phyloP scores from a whole-genome alignment of 2,888 invertebrate genomes.

The Drosophila kuntzei region DNA sequence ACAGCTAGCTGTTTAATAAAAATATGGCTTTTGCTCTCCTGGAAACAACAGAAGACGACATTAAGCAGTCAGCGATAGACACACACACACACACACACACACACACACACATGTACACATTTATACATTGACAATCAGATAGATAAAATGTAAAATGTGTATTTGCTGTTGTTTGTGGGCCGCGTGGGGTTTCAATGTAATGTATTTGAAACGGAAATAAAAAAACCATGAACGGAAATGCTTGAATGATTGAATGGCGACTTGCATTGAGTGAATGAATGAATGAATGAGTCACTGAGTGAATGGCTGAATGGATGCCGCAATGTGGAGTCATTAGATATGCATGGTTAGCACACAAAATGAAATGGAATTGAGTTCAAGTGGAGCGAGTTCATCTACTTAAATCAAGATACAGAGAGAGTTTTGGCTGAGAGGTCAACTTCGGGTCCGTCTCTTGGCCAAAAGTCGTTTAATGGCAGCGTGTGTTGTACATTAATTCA shows the following conservation, averaged over 20 bases:
- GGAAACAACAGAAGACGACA: slow-evolving; percentile 29
- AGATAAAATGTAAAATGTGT: slow-evolving; percentile 24
- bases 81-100: slow-evolving; percentile 4
- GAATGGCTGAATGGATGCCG: slow-evolving; percentile 56
- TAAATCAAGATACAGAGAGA: slow-evolving; percentile 1
- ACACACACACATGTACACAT: slow-evolving; percentile 10
- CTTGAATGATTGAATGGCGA: slow-evolving; percentile 64
- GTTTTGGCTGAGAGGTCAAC: neutral
- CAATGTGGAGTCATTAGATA: slow-evolving; percentile 75
- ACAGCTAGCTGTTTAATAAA: too few species aligned
- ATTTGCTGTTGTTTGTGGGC: slow-evolving; percentile 43
- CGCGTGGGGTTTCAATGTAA: slow-evolving; percentile 54
- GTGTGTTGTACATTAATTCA: slow-evolving; percentile 65
- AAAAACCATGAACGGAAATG: slow-evolving; percentile 69
- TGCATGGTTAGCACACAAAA: slow-evolving; percentile 61
- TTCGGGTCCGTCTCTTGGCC: neutral
- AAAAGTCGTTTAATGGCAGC: slow-evolving; percentile 20
- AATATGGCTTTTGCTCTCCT: slow-evolving; percentile 23
- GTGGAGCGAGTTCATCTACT: slow-evolving; percentile 34
- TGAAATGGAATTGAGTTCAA: slow-evolving; percentile 11
- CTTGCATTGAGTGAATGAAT: slow-evolving; percentile 41
- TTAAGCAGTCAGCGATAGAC: slow-evolving; percentile 22
- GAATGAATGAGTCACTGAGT: slow-evolving; percentile 41
- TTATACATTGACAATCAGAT: slow-evolving; percentile 29
- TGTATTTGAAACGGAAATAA: slow-evolving; percentile 78